Percentiles rank a stretch among this genome's conserved stretches.
Conservation (phyloP, 2,113 vertebrate genomes). For the Pipa parva region DNA sequence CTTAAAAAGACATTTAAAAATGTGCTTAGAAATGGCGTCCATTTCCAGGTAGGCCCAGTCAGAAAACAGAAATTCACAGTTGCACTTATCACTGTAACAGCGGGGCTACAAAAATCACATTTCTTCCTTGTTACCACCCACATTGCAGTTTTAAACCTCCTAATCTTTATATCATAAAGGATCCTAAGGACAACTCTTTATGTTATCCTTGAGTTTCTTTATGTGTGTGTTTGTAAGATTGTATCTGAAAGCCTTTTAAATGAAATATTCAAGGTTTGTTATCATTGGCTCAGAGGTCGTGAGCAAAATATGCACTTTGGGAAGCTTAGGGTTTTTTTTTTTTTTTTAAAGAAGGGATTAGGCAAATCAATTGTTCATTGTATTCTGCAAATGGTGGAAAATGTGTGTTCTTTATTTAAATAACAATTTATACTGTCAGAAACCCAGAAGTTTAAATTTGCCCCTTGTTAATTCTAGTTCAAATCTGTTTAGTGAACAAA, state of each 20-base stretch:
- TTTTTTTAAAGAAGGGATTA: neutral
- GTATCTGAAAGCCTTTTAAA: neutral
- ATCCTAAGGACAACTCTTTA: neutral
- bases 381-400: neutral
- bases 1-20: too few species aligned
- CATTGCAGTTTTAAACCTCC: too few species aligned
- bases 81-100: too few species aligned
- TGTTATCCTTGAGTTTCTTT: neutral
- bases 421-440: neutral
- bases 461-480: neutral
- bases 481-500: constrained; percentile 9
- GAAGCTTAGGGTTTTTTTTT: too few species aligned
- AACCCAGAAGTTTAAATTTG: neutral
- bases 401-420: neutral
- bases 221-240: neutral
- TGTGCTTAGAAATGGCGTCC: too few species aligned
- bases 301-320: neutral
- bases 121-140: too few species aligned
- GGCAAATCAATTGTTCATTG: neutral
- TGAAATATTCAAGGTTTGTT: neutral
- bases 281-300: neutral
- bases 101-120: neutral
- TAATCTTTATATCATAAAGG: too few species aligned
- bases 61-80: too few species aligned
- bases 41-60: too few species aligned